These are phyloP conservation scores for Agonopterix arenella DNA, from an alignment of 2,888 invertebrate species.

Conservation along the genomic window DNA sequence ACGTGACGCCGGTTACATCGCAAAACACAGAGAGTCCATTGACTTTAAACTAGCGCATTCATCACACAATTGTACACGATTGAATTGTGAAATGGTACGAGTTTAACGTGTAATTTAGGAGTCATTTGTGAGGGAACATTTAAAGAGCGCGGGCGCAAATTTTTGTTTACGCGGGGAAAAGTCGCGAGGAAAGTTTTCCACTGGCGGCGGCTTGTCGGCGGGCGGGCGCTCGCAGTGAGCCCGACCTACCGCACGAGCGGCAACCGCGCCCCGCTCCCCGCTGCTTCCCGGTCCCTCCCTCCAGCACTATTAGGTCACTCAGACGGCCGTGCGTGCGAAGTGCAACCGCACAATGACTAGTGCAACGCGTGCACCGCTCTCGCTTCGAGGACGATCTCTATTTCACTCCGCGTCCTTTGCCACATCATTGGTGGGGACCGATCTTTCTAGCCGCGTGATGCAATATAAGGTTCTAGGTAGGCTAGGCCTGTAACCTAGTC, in stretches of 20 bases:
- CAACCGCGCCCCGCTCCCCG: slow-evolving; percentile 51
- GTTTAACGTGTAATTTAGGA: not conserved
- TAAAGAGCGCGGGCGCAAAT: slow-evolving; percentile 41
- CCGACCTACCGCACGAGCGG: slow-evolving; percentile 70
- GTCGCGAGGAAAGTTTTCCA: slow-evolving; percentile 73
- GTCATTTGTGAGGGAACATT: slow-evolving; percentile 3
- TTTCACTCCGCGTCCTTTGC: slow-evolving; percentile 74
- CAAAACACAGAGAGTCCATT: slow-evolving; percentile 41
- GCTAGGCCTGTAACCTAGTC: slow-evolving; percentile 14
- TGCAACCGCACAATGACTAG: slow-evolving; percentile 73
- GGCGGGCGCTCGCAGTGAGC: slow-evolving; percentile 68
- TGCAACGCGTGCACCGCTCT: slow-evolving; percentile 63
- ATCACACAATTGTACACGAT: not conserved
- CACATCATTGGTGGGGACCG: slow-evolving; percentile 73
- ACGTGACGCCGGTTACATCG: slow-evolving; percentile 53
- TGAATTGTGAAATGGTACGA: not conserved
- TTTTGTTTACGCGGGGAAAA: slow-evolving; percentile 70
- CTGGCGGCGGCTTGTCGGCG: slow-evolving; percentile 46
- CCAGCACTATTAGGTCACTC: slow-evolving; percentile 75
- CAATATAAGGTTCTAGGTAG: slow-evolving; percentile 62
- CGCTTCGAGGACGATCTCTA: slow-evolving; percentile 77
- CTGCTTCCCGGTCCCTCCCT: slow-evolving; percentile 73
- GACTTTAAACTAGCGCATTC: slow-evolving; percentile 7
- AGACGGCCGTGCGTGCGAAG: slow-evolving; percentile 70
- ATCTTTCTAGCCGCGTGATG: slow-evolving; percentile 73